Base-by-base conservation (phyloP, 2,113 vertebrate species). In the Eidolon helvum region DNA sequence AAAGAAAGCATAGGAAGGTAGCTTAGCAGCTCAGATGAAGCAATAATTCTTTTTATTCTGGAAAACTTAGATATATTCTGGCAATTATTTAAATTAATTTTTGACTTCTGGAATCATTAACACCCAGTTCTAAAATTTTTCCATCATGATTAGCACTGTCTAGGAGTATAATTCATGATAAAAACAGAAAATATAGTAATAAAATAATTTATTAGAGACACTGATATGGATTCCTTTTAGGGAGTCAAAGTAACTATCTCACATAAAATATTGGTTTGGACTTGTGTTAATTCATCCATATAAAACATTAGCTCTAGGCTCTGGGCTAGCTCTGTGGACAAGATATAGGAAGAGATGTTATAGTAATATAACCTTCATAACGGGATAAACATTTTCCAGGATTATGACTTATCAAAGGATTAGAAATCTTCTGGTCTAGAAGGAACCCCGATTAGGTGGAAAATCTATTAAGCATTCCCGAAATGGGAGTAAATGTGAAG, bases 61-160 rank as follows among this genome's bases (percentile, higher is more conserved):
- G n/a, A 72, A 95, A 90, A 87, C 2, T 40, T 96, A 80, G 85
- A 89, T 68, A 68, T 59, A 97, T 78, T 57, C 24, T 26, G n/a
- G 85, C 48, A 22, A 40, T 71, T 43, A 48, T 26, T 85, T 77
- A 69, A 87, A 77, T 65, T 71, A 75, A 61, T 3, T 53, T 89
- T 38, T 53, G 33, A 33, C 40, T 95, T 85, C 71, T 78, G 57
- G n/a, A 95, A 68, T 63, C 50, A 45, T 77, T 92, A 80, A 68
- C 10, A 68, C 40, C 3, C 0, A 77, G 40, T 3, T 28, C 22
- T 87, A 55, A 16, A 26, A 55, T 26, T 87, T 77, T 24, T 30
- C 10, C 8, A 30, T 50, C 45, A 71, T 59, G 63, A 59, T 35
- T 22, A 94, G 87, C 15, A 78, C 5, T 72, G 35, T 19, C 6